Percentiles rank a stretch among this genome's conserved stretches.
phyloP scores from a whole-genome alignment of 1,140 invertebrate genomes.

The Hyposmocoma kahamanoa region DNA sequence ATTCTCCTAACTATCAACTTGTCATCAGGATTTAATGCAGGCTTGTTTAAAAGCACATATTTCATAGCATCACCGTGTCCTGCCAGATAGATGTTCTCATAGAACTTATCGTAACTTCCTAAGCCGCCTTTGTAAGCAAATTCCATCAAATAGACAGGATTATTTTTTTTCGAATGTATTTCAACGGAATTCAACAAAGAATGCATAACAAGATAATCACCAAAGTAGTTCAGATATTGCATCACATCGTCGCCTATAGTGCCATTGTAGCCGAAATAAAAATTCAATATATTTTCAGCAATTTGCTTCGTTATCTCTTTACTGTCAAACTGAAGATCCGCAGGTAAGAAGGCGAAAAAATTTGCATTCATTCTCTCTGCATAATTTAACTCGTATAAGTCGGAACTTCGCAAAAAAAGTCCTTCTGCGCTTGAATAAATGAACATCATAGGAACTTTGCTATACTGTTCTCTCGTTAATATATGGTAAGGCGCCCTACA shows the following conservation, averaged over 20 bases:
- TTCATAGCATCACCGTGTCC: slow-evolving; percentile 20
- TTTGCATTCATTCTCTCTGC: slow-evolving; percentile 15
- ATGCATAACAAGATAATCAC: slow-evolving; percentile 15
- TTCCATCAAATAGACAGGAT: slow-evolving; percentile 22
- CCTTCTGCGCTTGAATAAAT: slow-evolving; percentile 56
- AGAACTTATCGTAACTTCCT: slow-evolving; percentile 16
- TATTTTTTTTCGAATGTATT: slow-evolving; percentile 9
- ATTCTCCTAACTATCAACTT: slow-evolving; percentile 11
- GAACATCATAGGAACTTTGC: slow-evolving; percentile 54
- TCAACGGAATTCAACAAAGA: slow-evolving; percentile 13
- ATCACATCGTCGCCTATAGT: slow-evolving; percentile 7
- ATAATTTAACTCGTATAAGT: slow-evolving; percentile 17
- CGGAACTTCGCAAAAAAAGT: slow-evolving; percentile 36
- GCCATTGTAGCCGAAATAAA: slow-evolving; percentile 17
- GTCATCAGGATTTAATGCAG: slow-evolving; percentile 5
- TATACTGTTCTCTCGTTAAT: slow-evolving; percentile 51
- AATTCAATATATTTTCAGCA: slow-evolving; percentile 8
- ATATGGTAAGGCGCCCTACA: slow-evolving; percentile 65
- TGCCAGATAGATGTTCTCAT: slow-evolving; percentile 10
- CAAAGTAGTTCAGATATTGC: slow-evolving; percentile 23
- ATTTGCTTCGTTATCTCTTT: slow-evolving; percentile 4
- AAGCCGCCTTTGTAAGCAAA: slow-evolving; percentile 20
- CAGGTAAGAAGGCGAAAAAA: slow-evolving; percentile 16
- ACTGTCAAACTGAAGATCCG: slow-evolving; percentile 14
- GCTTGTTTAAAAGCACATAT: slow-evolving; percentile 13